Conservation (phyloP, 1,140 invertebrate genomes). For the Calliopsis andreniformis region DNA sequence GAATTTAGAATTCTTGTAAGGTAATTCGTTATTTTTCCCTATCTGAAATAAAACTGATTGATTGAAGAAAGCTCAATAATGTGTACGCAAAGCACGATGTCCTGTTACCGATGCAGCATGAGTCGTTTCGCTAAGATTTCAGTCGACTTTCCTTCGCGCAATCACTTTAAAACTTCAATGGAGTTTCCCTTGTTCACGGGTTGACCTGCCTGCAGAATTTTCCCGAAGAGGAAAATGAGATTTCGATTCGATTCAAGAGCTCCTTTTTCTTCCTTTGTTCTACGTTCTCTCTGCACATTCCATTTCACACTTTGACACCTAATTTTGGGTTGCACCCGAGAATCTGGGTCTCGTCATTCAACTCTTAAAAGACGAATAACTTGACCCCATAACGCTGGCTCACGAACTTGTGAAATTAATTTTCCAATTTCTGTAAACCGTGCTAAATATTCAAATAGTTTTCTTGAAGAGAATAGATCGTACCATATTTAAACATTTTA, state of each 20-base stretch:
- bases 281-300: background rate
- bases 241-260: constrained; percentile 33
- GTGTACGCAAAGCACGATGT: too few species aligned
- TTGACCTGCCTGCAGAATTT: constrained; percentile 30
- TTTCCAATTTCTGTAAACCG: too few species aligned
- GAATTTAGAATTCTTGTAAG: too few species aligned
- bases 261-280: constrained; percentile 12
- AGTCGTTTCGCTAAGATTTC: constrained; percentile 23
- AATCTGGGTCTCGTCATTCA: constrained; percentile 2
- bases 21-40: too few species aligned
- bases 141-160: background rate
- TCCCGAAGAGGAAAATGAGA: constrained; percentile 30
- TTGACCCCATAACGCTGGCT: background rate
- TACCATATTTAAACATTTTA: too few species aligned
- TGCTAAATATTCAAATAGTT: too few species aligned
- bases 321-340: constrained; percentile 1
- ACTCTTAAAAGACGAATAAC: constrained; percentile 1
- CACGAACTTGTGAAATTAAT: too few species aligned
- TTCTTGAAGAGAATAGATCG: too few species aligned
- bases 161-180: constrained; percentile 41
- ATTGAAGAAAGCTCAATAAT: too few species aligned
- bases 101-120: constrained; percentile 29
- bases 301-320: constrained; percentile 40
- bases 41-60: too few species aligned
- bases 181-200: constrained; percentile 27